A percentile compares a stretch with the other conserved stretches of the same genome.
Conservation (phyloP, 2,888 invertebrate species). For the Carterocephalus palaemon region DNA sequence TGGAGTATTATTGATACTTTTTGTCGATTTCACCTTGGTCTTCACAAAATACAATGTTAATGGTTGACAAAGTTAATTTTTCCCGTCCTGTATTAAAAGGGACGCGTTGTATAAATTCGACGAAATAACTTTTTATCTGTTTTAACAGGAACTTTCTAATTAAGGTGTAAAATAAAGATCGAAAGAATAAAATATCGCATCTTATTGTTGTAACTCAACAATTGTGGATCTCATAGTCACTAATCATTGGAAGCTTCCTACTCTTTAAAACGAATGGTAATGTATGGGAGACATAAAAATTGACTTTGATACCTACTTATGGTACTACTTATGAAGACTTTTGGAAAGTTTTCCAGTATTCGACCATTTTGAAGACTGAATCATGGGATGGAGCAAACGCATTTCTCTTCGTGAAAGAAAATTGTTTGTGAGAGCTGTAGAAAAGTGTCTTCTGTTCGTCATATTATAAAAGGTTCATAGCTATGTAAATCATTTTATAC, state of each 20-base stretch:
- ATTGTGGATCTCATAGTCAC: constrained; percentile 39
- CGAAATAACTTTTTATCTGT: constrained; percentile 52
- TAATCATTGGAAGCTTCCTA: constrained; percentile 20
- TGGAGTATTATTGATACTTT: constrained; percentile 49
- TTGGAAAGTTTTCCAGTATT: no score
- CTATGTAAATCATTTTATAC: no score
- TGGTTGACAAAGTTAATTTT: constrained; percentile 53
- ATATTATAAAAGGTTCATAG: no score
- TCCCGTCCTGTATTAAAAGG: constrained; percentile 52
- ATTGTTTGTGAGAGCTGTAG: no score
- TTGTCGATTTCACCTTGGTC: constrained; percentile 46
- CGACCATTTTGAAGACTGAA: no score
- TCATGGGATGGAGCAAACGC: no score
- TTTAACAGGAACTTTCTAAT: constrained; percentile 64
- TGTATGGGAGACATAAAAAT: no score
- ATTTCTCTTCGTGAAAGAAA: no score
- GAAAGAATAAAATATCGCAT: constrained; percentile 52
- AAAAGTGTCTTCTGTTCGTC: no score
- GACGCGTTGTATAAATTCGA: constrained; percentile 52
- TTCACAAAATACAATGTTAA: constrained; percentile 59
- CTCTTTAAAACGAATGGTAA: constrained; percentile 7
- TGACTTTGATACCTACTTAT: no score
- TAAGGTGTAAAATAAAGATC: constrained; percentile 59
- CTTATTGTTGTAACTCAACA: constrained; percentile 40
- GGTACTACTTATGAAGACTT: no score